phyloP scores from a whole-genome alignment of 1,140 invertebrate genomes.

The Microvelia longipes region DNA sequence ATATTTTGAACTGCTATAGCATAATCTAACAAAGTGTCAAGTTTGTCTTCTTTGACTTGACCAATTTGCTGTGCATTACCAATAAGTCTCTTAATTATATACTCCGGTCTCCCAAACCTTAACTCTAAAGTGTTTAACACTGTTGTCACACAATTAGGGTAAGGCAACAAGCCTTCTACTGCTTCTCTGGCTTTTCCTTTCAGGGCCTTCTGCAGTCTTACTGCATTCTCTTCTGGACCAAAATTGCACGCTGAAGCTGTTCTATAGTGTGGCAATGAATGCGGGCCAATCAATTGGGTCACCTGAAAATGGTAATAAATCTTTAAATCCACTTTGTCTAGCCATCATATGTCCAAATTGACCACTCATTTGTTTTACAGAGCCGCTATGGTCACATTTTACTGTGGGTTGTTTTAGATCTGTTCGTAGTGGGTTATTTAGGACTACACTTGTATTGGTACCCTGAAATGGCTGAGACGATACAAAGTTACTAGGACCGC shows the following conservation, averaged over 20 bases:
- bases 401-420: too few relatives aligned
- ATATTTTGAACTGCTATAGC: not conserved
- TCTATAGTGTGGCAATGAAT: too few relatives aligned
- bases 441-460: too few relatives aligned
- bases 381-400: too few relatives aligned
- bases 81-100: not conserved
- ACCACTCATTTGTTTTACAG: too few relatives aligned
- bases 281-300: too few relatives aligned
- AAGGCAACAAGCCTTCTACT: not conserved
- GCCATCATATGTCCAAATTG: too few relatives aligned
- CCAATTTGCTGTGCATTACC: not conserved
- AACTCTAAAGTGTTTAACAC: not conserved
- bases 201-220: not conserved
- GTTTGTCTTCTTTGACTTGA: not conserved
- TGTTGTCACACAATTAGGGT: not conserved
- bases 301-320: too few relatives aligned
- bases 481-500: too few relatives aligned
- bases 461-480: too few relatives aligned
- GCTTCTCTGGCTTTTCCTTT: not conserved
- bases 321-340: too few relatives aligned
- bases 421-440: too few relatives aligned
- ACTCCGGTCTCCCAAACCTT: not conserved
- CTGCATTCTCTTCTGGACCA: not conserved
- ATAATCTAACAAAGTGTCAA: not conserved
- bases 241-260: not conserved